Base-by-base conservation (phyloP, 2,888 invertebrate genomes). In the Microplitis manilae region DNA sequence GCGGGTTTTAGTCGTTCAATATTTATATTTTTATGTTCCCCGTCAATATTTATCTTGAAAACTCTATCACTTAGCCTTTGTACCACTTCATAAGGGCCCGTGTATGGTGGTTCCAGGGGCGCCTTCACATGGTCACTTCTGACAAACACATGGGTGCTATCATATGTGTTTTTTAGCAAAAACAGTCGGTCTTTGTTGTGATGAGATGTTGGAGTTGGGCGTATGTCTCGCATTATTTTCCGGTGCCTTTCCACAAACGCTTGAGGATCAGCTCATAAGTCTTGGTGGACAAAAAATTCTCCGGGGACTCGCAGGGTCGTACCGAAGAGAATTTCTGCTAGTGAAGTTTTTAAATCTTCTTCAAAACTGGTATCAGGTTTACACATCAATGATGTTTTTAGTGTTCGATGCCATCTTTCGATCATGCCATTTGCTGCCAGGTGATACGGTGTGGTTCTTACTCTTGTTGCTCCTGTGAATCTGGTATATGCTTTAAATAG, bases 401-500 rank as follows among this genome's bases (percentile, higher is more conserved):
- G 41, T 6, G 79, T 74, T 4, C 78, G 73, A 30, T 79, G 78
- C 50, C 40, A 77, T 8, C 77, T 64, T n/a, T 80, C 76, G 1
- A 87, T 78, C 68, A 86, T 77, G 1, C 86, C 84, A 65, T 86
- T 83, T 1, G 82, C 77, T n/a, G 78, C 79, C 15, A 83, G 83
- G 60, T 84, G 81, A 50, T 84, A 86, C 13, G 82, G 81, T 20
- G 85, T 77, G n/a, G 70, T 83, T 72, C 77, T 81, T 6, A 77
- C 79, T 8, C 80, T 82, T 9, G 68, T 59, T 4, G 68, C 50
- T 39, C 80, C 81, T 6, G 76, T 13, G 1, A 84, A 39, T 2
- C 73, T 39, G 8, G 77, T 74, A 7, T 83, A 71, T 15, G 76
- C 69, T 40, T 40, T 76, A 72, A 82, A 83, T 8, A 86, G 59